Percentiles rank a stretch among this genome's conserved stretches.
Conservation (phyloP, 2,888 invertebrate species). For the Celastrina argiolus region DNA sequence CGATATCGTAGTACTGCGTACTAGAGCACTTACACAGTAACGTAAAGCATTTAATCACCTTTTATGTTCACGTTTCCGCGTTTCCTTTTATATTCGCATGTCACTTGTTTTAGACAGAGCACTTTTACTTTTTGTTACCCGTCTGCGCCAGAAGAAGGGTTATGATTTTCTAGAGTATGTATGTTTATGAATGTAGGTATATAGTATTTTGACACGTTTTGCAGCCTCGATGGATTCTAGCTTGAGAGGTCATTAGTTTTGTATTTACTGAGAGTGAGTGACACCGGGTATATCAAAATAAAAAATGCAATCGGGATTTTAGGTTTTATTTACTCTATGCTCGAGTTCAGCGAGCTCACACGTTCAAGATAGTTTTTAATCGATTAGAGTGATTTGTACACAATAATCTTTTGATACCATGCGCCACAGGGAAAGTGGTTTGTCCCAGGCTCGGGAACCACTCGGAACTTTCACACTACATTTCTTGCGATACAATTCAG, state of each 20-base stretch:
- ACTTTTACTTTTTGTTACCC: constrained; percentile 2
- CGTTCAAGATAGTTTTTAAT: neutral
- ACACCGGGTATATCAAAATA: no score
- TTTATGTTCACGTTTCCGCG: constrained; percentile 6
- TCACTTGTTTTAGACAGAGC: neutral
- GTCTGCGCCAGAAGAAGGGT: neutral
- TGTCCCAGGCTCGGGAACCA: constrained; percentile 57
- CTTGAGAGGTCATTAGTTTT: no score
- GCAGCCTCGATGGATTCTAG: no score
- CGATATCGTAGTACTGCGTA: neutral
- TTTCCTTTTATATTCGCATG: constrained; percentile 13
- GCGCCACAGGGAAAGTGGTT: constrained; percentile 68
- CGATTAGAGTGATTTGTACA: neutral
- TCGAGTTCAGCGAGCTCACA: no score
- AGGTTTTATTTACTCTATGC: no score
- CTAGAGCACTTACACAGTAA: neutral
- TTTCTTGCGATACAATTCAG: constrained; percentile 57
- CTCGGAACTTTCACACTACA: constrained; percentile 73
- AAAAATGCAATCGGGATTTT: no score
- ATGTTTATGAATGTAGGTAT: no score
- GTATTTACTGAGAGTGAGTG: no score
- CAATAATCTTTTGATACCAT: constrained; percentile 44
- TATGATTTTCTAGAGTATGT: no score
- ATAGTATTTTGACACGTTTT: no score
- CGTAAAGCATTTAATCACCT: constrained; percentile 1